A percentile compares a stretch with the other conserved stretches of the same genome.
Evolutionary conservation across 1,140 invertebrate genomes (phyloP).

Genomic region (fruit fly (Drosophila melanogaster)): DNA sequence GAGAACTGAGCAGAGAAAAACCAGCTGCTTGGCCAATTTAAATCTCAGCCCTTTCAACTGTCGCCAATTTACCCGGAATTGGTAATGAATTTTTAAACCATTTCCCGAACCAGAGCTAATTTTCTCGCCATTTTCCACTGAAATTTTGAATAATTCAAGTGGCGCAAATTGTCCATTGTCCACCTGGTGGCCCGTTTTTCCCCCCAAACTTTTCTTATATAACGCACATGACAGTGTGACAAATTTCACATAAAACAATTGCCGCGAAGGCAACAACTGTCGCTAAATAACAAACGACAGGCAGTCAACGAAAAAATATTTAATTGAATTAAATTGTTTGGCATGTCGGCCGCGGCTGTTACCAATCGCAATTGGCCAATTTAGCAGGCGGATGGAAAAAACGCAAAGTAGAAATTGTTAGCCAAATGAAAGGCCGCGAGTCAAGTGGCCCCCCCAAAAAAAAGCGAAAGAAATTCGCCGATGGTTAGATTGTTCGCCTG

Average conservation of each 20-base stretch:
- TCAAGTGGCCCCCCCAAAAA: conserved; percentile 35
- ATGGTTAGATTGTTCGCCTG: background rate
- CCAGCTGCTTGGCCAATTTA: conserved; percentile 43
- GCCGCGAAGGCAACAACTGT: conserved; percentile 61
- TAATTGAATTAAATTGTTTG: conserved; percentile 84
- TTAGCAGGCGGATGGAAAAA: conserved; percentile 54
- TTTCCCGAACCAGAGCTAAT: conserved; percentile 49
- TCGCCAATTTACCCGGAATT: conserved; percentile 31
- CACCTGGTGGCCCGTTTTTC: conserved; percentile 28
- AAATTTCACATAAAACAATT: conserved; percentile 83
- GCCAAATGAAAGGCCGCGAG: conserved; percentile 65
- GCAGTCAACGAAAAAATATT: conserved; percentile 80
- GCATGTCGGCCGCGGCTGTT: conserved; percentile 69
- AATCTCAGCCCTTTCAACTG: conserved; percentile 36
- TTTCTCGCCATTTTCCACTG: conserved; percentile 75
- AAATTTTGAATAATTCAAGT: conserved; percentile 72
- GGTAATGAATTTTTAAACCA: conserved; percentile 51
- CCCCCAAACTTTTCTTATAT: conserved; percentile 16
- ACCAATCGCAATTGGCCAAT: conserved; percentile 84
- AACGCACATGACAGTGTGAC: conserved; percentile 80
- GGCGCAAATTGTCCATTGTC: conserved; percentile 56
- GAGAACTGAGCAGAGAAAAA: background rate
- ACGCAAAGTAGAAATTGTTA: conserved; percentile 79
- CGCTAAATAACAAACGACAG: conserved; percentile 83
- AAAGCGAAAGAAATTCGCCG: conserved; percentile 17